These are phyloP conservation scores for Callospermophilus lateralis DNA, from an alignment of 2,113 vertebrate species.

Conservation along the genomic window DNA sequence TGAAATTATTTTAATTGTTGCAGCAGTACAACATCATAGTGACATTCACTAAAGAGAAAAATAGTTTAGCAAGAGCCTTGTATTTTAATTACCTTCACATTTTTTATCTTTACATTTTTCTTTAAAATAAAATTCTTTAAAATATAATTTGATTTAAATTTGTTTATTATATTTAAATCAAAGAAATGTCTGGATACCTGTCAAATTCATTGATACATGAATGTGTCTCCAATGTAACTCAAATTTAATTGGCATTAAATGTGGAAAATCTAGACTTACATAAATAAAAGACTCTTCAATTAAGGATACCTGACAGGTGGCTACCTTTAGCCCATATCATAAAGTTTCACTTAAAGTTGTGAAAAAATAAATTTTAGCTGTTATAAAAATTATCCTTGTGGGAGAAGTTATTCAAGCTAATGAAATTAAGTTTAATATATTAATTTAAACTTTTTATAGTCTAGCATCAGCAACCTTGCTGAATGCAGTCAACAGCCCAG, in stretches of 20 bases:
- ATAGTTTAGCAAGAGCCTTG: neutral
- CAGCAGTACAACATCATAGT: neutral
- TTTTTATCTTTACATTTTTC: neutral
- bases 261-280: neutral
- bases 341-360: neutral
- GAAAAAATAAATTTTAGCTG: neutral
- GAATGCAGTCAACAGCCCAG: neutral
- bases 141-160: too few species aligned
- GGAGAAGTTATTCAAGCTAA: neutral
- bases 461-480: fast-evolving
- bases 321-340: neutral
- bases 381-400: neutral
- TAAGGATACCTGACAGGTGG: neutral
- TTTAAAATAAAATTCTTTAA: neutral
- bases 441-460: neutral
- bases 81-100: neutral
- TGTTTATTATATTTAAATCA: neutral
- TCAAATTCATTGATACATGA: neutral
- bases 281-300: neutral
- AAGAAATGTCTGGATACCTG: neutral
- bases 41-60: neutral
- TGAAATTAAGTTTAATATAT: neutral
- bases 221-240: neutral
- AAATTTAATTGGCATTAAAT: neutral
- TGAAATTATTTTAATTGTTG: neutral